phyloP scores from a whole-genome alignment of 2,113 vertebrate species.

The Nibea albiflora region DNA sequence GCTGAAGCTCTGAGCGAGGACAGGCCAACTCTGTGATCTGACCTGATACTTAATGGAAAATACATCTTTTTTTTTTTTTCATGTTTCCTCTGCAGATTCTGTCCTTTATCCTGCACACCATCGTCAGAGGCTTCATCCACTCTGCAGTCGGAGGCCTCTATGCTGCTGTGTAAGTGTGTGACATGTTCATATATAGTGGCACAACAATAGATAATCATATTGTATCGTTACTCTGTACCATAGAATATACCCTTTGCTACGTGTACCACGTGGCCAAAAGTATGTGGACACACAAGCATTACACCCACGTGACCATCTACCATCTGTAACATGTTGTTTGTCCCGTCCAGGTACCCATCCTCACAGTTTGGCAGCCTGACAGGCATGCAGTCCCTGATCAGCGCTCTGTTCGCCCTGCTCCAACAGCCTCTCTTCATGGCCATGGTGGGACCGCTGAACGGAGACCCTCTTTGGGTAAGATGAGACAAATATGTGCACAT shows the following conservation, averaged over 20 bases:
- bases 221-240: background rate
- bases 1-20: background rate
- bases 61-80: background rate
- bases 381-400: constrained; percentile 96
- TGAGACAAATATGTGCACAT: background rate
- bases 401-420: constrained; percentile 95
- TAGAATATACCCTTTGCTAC: background rate
- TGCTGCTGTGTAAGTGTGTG: constrained; percentile 93
- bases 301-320: background rate
- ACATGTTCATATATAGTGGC: background rate
- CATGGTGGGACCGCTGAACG: constrained; percentile 93
- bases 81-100: constrained; percentile 86
- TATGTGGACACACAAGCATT: background rate
- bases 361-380: constrained; percentile 98
- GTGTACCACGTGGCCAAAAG: background rate
- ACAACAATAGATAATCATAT: background rate
- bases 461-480: constrained; percentile 96
- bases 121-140: constrained; percentile 98
- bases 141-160: constrained; percentile 96
- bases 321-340: constrained; percentile 17
- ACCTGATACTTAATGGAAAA: background rate
- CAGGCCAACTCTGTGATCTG: background rate
- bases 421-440: constrained; percentile 98
- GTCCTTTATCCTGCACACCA: constrained; percentile 96
- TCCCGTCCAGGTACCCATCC: constrained; percentile 92